A percentile compares a stretch with the other conserved stretches of the same genome.
Conservation (phyloP, 2,113 vertebrate genomes). For the Tragelaphus scriptus region DNA sequence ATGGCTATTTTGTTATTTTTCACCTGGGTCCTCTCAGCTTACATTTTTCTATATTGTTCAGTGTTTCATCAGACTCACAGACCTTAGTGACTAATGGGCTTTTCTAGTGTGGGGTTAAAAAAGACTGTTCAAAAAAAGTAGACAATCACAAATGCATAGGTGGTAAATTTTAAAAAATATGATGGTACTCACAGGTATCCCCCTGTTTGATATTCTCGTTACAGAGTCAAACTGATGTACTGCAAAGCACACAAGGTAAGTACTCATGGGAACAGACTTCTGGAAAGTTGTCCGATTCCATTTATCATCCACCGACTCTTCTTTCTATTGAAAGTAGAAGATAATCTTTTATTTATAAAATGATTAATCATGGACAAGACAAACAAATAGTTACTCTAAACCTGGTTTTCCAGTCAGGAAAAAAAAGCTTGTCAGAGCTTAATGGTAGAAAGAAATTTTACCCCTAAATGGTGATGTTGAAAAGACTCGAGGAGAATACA, state of each 20-base stretch:
- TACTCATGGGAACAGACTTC: conserved; percentile 94
- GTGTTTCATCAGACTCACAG: background rate
- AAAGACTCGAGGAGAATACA: background rate
- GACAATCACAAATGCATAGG: background rate
- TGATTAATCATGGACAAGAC: background rate
- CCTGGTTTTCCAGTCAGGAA: background rate
- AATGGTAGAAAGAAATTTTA: background rate
- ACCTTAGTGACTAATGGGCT: background rate
- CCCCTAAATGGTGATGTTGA: background rate
- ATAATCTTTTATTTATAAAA: background rate
- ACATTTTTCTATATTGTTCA: background rate
- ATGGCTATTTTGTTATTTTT: background rate
- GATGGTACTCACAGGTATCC: conserved; percentile 83
- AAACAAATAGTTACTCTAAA: background rate
- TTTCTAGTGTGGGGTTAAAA: background rate
- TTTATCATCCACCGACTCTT: background rate
- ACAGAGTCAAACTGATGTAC: conserved; percentile 86
- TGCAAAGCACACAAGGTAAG: conserved; percentile 96
- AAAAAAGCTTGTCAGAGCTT: background rate
- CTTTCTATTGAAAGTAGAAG: conserved; percentile 75
- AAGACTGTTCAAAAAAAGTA: background rate
- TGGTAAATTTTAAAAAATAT: background rate
- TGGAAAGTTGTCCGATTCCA: conserved; percentile 83
- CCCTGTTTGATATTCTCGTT: conserved; percentile 69
- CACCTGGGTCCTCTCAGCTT: background rate